phyloP scores from a whole-genome alignment of 2,113 vertebrate genomes.

The Myrmecobius fasciatus region DNA sequence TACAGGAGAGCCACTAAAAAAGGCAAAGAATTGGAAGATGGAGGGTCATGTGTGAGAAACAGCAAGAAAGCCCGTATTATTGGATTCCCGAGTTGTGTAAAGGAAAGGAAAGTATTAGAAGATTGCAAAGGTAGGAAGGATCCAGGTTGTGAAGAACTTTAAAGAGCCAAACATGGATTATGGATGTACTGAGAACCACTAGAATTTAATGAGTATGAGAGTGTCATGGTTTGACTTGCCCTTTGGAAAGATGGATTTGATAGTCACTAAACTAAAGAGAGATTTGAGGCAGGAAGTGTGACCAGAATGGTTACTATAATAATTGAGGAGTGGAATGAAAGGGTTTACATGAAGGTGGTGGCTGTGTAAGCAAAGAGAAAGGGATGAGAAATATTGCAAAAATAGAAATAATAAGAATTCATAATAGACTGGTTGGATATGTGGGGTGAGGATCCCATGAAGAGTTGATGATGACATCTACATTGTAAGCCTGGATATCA shows the following conservation, averaged over 20 bases:
- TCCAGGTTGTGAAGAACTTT: not conserved
- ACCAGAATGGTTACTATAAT: not conserved
- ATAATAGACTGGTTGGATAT: not conserved
- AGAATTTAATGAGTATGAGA: not conserved
- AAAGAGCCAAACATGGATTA: not conserved
- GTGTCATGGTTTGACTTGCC: not conserved
- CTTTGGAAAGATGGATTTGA: not conserved
- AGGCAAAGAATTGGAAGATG: not conserved
- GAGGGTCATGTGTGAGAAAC: not conserved
- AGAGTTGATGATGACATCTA: not conserved
- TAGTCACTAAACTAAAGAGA: not conserved
- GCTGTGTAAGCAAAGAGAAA: not conserved
- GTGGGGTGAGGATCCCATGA: not conserved
- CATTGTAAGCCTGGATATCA: not conserved
- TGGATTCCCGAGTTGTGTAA: not conserved
- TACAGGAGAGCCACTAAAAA: not conserved
- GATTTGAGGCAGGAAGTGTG: not conserved
- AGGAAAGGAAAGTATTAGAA: not conserved
- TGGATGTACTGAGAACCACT: not conserved
- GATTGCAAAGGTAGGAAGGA: not conserved
- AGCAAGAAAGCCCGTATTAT: not conserved
- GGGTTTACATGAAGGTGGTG: not conserved
- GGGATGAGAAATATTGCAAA: not conserved
- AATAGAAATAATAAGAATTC: not conserved
- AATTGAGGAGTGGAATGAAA: not conserved